Base-by-base conservation (phyloP, 37 sponge, comb jelly and placozoan species). In the Cliona cf. orientalis region DNA sequence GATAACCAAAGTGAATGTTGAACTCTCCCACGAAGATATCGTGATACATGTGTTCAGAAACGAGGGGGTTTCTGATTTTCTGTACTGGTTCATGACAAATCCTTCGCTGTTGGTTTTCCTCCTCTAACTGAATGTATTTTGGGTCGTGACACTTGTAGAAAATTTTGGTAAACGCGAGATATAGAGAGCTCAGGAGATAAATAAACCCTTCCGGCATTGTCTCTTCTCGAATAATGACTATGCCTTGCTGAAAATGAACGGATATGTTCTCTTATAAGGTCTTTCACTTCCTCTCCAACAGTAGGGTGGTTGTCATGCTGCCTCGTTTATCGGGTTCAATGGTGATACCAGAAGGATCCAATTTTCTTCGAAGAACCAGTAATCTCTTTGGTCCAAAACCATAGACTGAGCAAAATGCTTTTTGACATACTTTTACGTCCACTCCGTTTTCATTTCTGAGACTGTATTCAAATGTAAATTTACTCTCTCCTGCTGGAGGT, bases 161-260 rank as follows among this genome's bases (percentile, higher is more conserved):
- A 65, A n/a, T 31, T 65, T 5, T 43, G 53, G 34, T 86, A 60
- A 36, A 86, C 28, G 33, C 74, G 29, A 40, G 87, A 68, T 60
- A 86, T 79, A 32, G 87, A 86, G 9, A 86, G 62, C 14, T 86
- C 87, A 45, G 87, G 45, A 79, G 87, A 58, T 6, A 86, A 74
- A 57, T 86, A 86, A 33, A 79, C 57, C 7, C 75, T 79, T 22
- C 45, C 73, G 25, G 79, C 33, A 43, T 86, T 86, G 32, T 86
- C 87, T 28, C 66, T 72, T n/a, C 80, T 71, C 0, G 80, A 86
- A 41, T 79, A 86, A 62, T 86, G 87, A 64, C 87, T 78, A 1
- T 69, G 60, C 58, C 72, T 77, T 3, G 86, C 17, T 14, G 66
- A 74, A 36, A 77, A 72, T 62, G 73, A 79, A 29, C 29, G 6